Evolutionary conservation across 2,888 invertebrate species (phyloP), one percentile per base, ranked within the genome.

Genomic region (Mesorhabditis belari): DNA sequence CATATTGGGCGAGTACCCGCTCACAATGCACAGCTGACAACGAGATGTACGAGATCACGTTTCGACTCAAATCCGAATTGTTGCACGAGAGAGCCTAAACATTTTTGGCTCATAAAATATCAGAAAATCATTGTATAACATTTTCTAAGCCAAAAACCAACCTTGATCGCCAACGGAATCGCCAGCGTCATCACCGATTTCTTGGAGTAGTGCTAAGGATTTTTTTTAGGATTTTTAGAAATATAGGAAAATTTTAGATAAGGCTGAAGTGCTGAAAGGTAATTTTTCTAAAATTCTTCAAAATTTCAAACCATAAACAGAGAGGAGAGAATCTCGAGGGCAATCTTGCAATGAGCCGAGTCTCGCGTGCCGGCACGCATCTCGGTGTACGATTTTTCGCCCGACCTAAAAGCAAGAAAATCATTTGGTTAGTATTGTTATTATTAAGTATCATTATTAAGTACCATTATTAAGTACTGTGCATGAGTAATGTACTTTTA

Each of bases 271-370:
- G 6, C 64, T 26, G 28, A 50, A 51, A 24, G 51, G 6, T n/a
- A 19, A 23, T 6, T 6, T 35, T 35, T 35, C 44, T 17, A 35
- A 35, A 35, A 17, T 35, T n/a, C 44, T 35, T n/a, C 12, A 35
- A 35, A 35, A 35, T n/a, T n/a, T 35, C 44, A 17, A 82, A 91
- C 92, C 86, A 92, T 85, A 84, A 94, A 93, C 82, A 94, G 89
- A 83, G 91, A 92, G 71, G 92, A 91, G 80, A 94, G 89, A 67
- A 94, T 88, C 84, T 94, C 94, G 53, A 91, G 90, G 23, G 92
- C 92, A 79, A 94, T 93, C 84, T 94, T 94, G 54, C 92, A 91
- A 86, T 94, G 93, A 1, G 93, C 92, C 44, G 92, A 91, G 84
- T 93, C 92, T 80, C 90, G n/a, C n/a, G n/a, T n/a, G n/a, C n/a